These are phyloP conservation scores for Poecile atricapillus DNA, from an alignment of 2,113 vertebrate species.

Conservation along the genomic window DNA sequence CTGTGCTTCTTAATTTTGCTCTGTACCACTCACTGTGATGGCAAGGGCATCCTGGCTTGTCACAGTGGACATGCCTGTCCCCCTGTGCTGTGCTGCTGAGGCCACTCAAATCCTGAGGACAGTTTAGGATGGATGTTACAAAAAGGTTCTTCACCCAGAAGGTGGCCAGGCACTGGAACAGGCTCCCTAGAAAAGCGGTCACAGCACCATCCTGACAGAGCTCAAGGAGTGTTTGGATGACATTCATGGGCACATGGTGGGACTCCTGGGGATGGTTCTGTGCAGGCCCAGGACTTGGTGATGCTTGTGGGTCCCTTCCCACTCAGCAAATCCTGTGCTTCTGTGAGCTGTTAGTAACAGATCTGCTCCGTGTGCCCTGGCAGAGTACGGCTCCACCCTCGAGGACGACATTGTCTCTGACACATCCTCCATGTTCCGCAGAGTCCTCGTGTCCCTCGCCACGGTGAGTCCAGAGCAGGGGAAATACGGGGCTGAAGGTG, in stretches of 20 bases:
- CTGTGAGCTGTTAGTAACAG: background rate
- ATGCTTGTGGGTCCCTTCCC: background rate
- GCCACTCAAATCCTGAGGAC: background rate
- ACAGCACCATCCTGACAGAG: background rate
- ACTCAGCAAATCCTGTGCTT: background rate
- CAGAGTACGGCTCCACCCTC: constrained; percentile 79
- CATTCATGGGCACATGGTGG: background rate
- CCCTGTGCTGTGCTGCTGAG: background rate
- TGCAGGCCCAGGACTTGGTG: background rate
- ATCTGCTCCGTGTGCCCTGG: background rate
- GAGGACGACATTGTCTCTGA: constrained; percentile 88
- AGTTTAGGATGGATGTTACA: background rate
- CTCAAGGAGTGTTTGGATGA: background rate
- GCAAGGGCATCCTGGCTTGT: background rate
- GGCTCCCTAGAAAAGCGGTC: background rate
- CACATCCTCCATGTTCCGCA: constrained; percentile 89
- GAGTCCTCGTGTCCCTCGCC: constrained; percentile 89
- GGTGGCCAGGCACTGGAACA: background rate
- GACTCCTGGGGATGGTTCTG: background rate
- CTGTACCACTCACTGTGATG: background rate
- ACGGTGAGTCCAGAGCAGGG: constrained; percentile 73
- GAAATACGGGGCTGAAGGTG: fast-evolving
- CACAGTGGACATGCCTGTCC: background rate
- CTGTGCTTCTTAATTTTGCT: background rate
- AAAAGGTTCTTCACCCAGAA: background rate